A percentile compares a stretch with the other conserved stretches of the same genome.
Conservation (phyloP, 92 coral and sea anemone species). For the Porites evermanni region DNA sequence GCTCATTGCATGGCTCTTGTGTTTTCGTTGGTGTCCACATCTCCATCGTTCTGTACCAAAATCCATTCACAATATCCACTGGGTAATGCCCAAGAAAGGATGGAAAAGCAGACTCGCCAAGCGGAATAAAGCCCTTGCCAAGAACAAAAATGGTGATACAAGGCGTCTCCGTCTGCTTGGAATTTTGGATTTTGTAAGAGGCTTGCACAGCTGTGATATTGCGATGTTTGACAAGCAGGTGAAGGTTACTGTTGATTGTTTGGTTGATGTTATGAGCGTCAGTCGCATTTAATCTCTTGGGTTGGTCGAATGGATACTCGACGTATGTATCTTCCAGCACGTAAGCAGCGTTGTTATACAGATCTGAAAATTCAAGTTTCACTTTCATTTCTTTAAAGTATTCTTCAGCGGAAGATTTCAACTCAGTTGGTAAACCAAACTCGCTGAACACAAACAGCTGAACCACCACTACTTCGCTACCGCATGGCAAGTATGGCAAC, state of each 20-base stretch:
- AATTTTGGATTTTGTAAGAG: constrained; percentile 24
- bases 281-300: background rate
- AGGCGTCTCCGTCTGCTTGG: constrained; percentile 11
- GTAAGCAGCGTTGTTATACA: background rate
- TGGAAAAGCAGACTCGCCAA: constrained; percentile 32
- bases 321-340: background rate
- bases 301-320: constrained; percentile 2
- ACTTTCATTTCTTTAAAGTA: constrained; percentile 10
- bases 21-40: background rate
- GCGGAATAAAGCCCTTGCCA: constrained; percentile 59
- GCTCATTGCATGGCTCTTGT: background rate
- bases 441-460: constrained; percentile 21
- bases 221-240: background rate
- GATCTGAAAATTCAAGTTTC: background rate
- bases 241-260: constrained; percentile 10
- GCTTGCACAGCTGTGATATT: constrained; percentile 15
- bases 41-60: background rate
- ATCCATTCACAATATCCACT: constrained; percentile 46
- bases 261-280: constrained; percentile 11
- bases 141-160: constrained; percentile 51
- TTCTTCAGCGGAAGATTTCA: constrained; percentile 14
- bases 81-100: background rate
- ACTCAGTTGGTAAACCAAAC: constrained; percentile 14
- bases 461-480: background rate
- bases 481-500: constrained; percentile 19